A percentile compares a stretch with the other conserved stretches of the same genome.
phyloP scores from a whole-genome alignment of 2,888 invertebrate genomes.

The Synergus itoensis region DNA sequence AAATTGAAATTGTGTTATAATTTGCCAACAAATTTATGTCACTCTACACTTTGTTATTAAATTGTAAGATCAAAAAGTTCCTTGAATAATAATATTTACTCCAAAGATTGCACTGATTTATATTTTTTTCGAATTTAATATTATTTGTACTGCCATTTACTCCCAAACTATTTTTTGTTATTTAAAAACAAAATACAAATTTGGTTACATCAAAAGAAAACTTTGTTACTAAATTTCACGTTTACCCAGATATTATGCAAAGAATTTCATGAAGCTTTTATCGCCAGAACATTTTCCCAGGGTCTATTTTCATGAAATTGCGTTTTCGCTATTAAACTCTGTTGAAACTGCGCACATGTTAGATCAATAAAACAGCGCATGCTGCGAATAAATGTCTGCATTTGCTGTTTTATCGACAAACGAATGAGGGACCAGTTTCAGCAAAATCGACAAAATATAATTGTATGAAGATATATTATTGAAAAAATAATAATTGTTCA shows the following conservation, averaged over 20 bases:
- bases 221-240: background rate
- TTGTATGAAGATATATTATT: background rate
- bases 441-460: background rate
- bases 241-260: background rate
- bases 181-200: no score
- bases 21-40: no score
- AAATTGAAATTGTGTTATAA: no score
- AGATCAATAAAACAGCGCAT: constrained; percentile 39
- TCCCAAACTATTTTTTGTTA: no score
- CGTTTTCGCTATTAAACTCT: background rate
- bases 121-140: no score
- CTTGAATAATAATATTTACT: no score
- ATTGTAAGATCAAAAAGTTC: no score
- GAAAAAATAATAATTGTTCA: background rate
- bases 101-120: no score
- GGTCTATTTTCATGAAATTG: constrained; percentile 10
- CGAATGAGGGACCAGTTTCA: constrained; percentile 16
- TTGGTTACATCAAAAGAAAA: no score
- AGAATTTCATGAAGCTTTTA: background rate
- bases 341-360: constrained; percentile 15
- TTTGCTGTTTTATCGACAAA: constrained; percentile 4
- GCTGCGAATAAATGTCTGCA: constrained; percentile 3
- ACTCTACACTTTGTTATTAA: no score
- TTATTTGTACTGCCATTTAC: no score
- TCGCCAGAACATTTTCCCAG: no score